These are phyloP conservation scores for Euplexia lucipara DNA, from an alignment of 2,888 invertebrate species.

Conservation along the genomic window DNA sequence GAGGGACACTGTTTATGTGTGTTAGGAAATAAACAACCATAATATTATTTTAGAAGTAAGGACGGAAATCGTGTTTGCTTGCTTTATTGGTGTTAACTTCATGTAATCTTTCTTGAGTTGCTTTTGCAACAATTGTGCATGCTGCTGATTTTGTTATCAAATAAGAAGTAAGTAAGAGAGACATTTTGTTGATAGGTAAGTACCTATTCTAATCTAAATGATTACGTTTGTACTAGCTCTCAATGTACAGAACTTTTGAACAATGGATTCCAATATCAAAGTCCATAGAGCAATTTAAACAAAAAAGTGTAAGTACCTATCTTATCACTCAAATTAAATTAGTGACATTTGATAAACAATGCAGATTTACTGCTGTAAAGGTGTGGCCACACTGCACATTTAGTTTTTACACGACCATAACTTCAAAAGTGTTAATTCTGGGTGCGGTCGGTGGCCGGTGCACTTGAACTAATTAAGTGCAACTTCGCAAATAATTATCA, in stretches of 20 bases:
- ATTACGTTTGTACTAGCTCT: background rate
- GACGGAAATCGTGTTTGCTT: conserved; percentile 18
- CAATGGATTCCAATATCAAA: conserved; percentile 3
- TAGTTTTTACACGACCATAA: conserved; percentile 18
- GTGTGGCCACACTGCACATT: conserved; percentile 40
- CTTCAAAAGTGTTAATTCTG: conserved; percentile 46
- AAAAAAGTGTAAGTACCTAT: background rate
- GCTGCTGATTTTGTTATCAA: conserved; percentile 11
- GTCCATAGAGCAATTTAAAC: conserved; percentile 1
- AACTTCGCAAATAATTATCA: conserved; percentile 47
- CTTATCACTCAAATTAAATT: conserved; percentile 44
- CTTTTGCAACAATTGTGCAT: conserved; percentile 33
- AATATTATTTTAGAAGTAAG: conserved; percentile 12
- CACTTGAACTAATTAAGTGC: conserved; percentile 56
- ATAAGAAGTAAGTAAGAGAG: background rate
- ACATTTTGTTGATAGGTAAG: background rate
- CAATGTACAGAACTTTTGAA: background rate
- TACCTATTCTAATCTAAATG: background rate
- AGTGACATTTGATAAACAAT: conserved; percentile 40
- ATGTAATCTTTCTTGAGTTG: conserved; percentile 24
- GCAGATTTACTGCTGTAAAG: conserved; percentile 30
- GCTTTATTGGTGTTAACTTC: conserved; percentile 38
- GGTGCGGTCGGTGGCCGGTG: conserved; percentile 43
- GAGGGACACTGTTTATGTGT: conserved; percentile 44
- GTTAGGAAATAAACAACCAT: conserved; percentile 40